Percentiles rank a stretch among this genome's conserved stretches.
phyloP scores from a whole-genome alignment of 1,140 invertebrate species.

The Lamellibrachia luymesi region DNA sequence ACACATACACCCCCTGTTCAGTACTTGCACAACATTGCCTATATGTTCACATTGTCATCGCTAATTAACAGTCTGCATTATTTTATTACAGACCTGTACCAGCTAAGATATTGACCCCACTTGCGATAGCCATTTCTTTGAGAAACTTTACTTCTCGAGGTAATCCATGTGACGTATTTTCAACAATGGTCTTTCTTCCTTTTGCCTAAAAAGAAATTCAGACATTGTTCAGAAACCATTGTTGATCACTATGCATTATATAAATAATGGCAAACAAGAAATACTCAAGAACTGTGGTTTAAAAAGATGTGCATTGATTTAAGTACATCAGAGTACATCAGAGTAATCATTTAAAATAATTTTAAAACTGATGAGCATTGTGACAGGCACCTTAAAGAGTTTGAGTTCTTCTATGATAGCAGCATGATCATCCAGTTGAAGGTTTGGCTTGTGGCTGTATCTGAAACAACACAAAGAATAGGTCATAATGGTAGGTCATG shows the following conservation, averaged over 20 bases:
- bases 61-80: not conserved
- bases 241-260: no score
- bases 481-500: conserved; percentile 18
- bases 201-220: conserved; percentile 48
- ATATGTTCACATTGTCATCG: not conserved
- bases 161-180: conserved; percentile 75
- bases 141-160: conserved; percentile 66
- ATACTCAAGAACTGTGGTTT: no score
- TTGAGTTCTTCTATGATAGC: conserved; percentile 56
- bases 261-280: not conserved
- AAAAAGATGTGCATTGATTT: no score
- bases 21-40: not conserved
- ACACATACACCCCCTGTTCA: not conserved
- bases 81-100: conserved; percentile 69
- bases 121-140: conserved; percentile 63
- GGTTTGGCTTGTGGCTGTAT: conserved; percentile 70
- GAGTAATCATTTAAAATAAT: not conserved
- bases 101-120: conserved; percentile 73
- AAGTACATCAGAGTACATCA: no score
- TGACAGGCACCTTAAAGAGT: not conserved
- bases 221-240: not conserved
- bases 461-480: conserved; percentile 49
- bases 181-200: conserved; percentile 77
- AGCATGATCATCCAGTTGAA: conserved; percentile 59
- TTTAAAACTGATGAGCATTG: not conserved